Evolutionary conservation across 35 echinoderm and acorn worm species (phyloP).

Genomic region (Stichopus chloronotus): DNA sequence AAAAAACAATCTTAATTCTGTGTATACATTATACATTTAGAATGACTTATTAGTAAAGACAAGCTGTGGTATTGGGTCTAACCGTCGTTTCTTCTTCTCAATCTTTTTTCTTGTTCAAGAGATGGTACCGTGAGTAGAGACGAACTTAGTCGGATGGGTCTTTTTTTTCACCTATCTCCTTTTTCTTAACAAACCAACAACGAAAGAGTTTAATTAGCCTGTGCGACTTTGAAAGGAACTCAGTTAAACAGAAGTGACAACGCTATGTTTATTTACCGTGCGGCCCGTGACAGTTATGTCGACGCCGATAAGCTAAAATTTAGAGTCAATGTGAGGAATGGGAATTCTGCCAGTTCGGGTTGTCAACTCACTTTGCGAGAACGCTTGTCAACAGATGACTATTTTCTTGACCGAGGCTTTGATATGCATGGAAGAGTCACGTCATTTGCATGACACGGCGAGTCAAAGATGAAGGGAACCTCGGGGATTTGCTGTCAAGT

Average conservation of each 20-base stretch:
- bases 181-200: constrained; percentile 26
- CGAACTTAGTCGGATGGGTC: no score
- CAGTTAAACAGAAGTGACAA: constrained; percentile 40
- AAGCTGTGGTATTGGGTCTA: no score
- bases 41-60: no score
- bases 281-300: constrained; percentile 46
- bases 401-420: constrained; percentile 32
- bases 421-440: constrained; percentile 33
- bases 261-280: constrained; percentile 52
- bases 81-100: no score
- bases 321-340: constrained; percentile 30
- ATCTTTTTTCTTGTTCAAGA: no score
- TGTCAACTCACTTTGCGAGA: constrained; percentile 26
- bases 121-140: no score
- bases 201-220: constrained; percentile 38
- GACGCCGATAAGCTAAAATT: constrained; percentile 27
- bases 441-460: constrained; percentile 25
- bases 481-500: constrained; percentile 6
- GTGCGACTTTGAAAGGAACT: constrained; percentile 32
- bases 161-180: no score
- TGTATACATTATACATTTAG: no score
- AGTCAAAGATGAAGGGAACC: constrained; percentile 33
- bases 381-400: constrained; percentile 26
- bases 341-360: constrained; percentile 28
- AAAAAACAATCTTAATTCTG: no score